phyloP scores from a whole-genome alignment of 1,140 invertebrate genomes.

The Semibalanus balanoides region DNA sequence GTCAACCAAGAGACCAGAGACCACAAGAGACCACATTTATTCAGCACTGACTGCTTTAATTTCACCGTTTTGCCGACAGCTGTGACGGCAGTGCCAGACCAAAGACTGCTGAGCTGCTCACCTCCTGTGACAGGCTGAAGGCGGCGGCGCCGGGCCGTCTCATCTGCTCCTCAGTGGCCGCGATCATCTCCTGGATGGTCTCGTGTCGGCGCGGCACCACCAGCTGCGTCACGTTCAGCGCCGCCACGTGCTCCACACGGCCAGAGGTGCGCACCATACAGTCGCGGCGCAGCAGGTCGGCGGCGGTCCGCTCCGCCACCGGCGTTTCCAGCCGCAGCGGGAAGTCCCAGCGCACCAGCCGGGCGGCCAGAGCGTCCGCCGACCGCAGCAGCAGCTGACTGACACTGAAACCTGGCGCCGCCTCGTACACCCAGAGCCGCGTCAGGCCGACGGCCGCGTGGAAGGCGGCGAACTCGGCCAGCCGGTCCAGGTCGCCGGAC shows the following conservation, averaged over 20 bases:
- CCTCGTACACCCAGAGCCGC: not conserved
- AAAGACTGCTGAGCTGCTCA: too few species aligned
- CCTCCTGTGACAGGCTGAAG: not conserved
- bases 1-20: too few species aligned
- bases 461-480: constrained; percentile 5
- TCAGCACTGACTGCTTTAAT: too few species aligned
- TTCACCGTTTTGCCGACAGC: too few species aligned
- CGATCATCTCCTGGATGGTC: not conserved
- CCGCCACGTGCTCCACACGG: not conserved
- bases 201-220: not conserved
- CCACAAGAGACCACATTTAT: too few species aligned
- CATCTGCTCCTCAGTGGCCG: not conserved
- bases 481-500: not conserved
- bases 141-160: not conserved
- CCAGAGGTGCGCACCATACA: not conserved
- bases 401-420: not conserved
- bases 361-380: not conserved
- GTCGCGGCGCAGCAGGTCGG: constrained; percentile 2
- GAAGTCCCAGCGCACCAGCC: not conserved
- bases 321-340: not conserved
- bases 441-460: not conserved
- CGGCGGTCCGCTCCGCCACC: not conserved
- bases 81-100: too few species aligned
- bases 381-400: not conserved
- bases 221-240: constrained; percentile 1